Conservation (phyloP, 2,888 invertebrate species). For the Caenorhabditis uteleia region DNA sequence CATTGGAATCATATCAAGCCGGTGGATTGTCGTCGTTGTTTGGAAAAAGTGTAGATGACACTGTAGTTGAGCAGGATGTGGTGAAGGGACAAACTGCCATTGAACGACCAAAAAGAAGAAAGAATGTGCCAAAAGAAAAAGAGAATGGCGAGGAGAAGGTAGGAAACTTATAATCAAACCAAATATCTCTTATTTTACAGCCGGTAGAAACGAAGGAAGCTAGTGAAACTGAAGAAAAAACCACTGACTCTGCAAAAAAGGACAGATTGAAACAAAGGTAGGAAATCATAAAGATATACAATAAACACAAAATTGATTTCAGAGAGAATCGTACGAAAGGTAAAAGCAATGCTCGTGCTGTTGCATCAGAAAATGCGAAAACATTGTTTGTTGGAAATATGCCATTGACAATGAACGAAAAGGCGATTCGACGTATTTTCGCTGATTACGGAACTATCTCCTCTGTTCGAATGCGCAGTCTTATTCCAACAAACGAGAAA, state of each 20-base stretch:
- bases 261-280: slow-evolving; percentile 1
- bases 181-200: no score
- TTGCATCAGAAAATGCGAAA: slow-evolving; percentile 28
- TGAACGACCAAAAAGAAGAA: slow-evolving; percentile 33
- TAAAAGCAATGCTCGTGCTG: slow-evolving; percentile 19
- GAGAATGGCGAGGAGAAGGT: slow-evolving; percentile 1
- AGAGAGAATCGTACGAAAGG: slow-evolving; percentile 39
- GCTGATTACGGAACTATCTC: slow-evolving; percentile 37
- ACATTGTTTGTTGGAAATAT: slow-evolving; percentile 51
- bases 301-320: background rate
- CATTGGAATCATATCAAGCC: slow-evolving; percentile 19
- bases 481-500: slow-evolving; percentile 40
- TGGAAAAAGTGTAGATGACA: slow-evolving; percentile 22
- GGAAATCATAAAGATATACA: background rate
- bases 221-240: background rate
- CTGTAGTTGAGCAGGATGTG: slow-evolving; percentile 17
- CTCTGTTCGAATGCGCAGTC: slow-evolving; percentile 39
- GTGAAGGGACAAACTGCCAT: slow-evolving; percentile 18
- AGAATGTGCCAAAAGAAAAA: slow-evolving; percentile 11
- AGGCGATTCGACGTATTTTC: slow-evolving; percentile 35
- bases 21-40: slow-evolving; percentile 42
- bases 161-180: background rate
- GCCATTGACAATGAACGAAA: slow-evolving; percentile 40
- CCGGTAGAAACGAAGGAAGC: no score
- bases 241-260: background rate